Evolutionary conservation across 1,140 invertebrate species (phyloP).

Genomic region (Eciton burchellii): DNA sequence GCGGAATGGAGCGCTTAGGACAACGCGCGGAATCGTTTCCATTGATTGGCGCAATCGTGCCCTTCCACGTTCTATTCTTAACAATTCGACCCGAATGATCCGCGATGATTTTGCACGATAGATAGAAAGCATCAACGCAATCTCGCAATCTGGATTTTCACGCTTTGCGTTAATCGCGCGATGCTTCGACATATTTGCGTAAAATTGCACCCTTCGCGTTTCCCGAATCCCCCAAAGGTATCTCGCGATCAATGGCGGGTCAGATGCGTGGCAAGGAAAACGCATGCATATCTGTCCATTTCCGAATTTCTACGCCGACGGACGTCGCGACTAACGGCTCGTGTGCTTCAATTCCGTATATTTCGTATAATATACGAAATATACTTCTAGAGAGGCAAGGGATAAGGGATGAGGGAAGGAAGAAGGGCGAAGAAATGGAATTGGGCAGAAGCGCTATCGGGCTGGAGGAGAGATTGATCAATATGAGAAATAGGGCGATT

Average conservation of each 20-base stretch:
- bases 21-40: constrained; percentile 42
- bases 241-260: neutral
- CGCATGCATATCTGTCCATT: neutral
- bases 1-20: constrained; percentile 30
- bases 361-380: too few relatives aligned
- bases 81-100: neutral
- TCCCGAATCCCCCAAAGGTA: neutral
- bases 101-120: neutral
- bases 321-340: constrained; percentile 15
- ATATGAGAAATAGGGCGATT: constrained; percentile 43
- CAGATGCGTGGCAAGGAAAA: neutral
- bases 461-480: constrained; percentile 1
- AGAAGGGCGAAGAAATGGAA: constrained; percentile 18
- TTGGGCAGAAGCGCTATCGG: constrained; percentile 7
- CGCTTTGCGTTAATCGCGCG: too few relatives aligned
- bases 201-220: neutral
- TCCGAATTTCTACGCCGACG: neutral
- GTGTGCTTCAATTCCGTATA: constrained; percentile 3
- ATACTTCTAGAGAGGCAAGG: neutral
- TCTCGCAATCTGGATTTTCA: too few relatives aligned
- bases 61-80: neutral
- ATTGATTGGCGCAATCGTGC: constrained; percentile 45
- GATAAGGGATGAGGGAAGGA: constrained; percentile 12
- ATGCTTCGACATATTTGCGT: neutral
- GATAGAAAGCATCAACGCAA: neutral